Evolutionary conservation across 35 echinoderm and acorn worm species (phyloP).

Genomic region (Patiria miniata): DNA sequence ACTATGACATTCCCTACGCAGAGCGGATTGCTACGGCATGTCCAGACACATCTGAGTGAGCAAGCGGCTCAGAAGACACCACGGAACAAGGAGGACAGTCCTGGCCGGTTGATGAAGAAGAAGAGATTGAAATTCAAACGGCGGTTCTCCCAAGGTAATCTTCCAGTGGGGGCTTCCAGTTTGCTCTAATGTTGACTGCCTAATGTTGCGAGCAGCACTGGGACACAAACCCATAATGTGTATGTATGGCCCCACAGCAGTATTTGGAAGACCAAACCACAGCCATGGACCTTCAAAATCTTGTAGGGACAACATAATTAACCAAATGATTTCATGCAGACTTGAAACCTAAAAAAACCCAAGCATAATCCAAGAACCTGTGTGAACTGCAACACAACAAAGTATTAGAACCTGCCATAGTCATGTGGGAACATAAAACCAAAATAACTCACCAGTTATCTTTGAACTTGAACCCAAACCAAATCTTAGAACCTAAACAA

Average conservation of each 20-base stretch:
- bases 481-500: no score
- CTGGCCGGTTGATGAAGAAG: conserved; percentile 84
- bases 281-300: neutral
- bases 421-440: no score
- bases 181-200: neutral
- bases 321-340: no score
- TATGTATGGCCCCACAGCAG: neutral
- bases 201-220: neutral
- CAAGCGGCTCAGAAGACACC: conserved; percentile 74
- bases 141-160: conserved; percentile 81
- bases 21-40: conserved; percentile 68
- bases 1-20: conserved; percentile 76
- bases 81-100: conserved; percentile 91
- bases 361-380: no score
- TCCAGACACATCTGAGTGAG: conserved; percentile 86
- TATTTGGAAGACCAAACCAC: neutral
- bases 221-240: neutral
- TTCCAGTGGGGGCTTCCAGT: neutral
- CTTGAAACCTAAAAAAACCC: no score
- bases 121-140: conserved; percentile 78
- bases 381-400: no score
- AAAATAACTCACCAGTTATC: no score
- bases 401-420: no score
- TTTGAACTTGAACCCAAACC: no score
- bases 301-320: no score